Evolutionary conservation across 2,113 vertebrate species (phyloP), one percentile per base, ranked within the genome.

Genomic region (Hemiprocne comata): DNA sequence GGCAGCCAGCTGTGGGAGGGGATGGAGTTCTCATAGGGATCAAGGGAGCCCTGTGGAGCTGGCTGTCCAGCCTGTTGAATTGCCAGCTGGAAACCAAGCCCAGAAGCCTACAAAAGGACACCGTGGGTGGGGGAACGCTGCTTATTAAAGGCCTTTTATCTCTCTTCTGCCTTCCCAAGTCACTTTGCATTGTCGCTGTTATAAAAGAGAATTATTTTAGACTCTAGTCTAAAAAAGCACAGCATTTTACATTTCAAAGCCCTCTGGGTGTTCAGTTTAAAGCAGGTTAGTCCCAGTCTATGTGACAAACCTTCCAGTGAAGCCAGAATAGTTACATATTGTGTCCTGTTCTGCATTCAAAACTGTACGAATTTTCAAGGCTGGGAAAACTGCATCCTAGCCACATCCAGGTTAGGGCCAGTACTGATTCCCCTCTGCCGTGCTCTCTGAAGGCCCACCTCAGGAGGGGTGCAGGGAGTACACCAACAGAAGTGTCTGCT

Each of bases 191-290:
- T 93, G 86, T 86, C 0, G 1, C 28, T 85, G 26, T 85, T 88
- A 93, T 58, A 51, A 93, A 91, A 87, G 72, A 57, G 62, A 85
- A 66, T 85, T 96, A 54, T 83, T 96, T 95, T 73, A 94, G 87
- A 51, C 64, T 80, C 58, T 57, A 80, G 46, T 83, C 58, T 85
- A 13, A 85, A 93, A 91, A 90, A 70, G 21, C 66, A 73, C 2
- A 38, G 24, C 88, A 29, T 95, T 92, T 90, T 93, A 60, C 88
- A 94, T 90, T 96, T 96, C 96, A 97, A 95, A 94, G 95, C 17
- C 55, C 42, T 77, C 51, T 84, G 64, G 28, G 36, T 90, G 55
- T 94, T 92, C 88, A 51, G 18, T 80, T 84, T 86, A 90, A 88
- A 95, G 90, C 69, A 89, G 55, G 79, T 86, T 92, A 60, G 64